These are phyloP conservation scores for Sphaerodactylus townsendi DNA, from an alignment of 2,113 vertebrate genomes.

Conservation along the genomic window DNA sequence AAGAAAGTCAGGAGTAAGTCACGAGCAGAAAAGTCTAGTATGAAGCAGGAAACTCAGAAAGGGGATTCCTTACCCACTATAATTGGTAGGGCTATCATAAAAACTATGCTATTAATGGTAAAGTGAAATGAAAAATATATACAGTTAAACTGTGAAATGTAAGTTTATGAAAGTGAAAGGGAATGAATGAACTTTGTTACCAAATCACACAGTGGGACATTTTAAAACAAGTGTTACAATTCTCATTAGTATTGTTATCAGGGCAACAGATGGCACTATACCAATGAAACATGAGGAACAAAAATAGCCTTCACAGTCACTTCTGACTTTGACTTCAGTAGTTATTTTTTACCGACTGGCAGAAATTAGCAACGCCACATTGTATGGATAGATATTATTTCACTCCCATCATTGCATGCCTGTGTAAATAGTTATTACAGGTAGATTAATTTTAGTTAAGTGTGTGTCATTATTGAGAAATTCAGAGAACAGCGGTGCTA, in stretches of 20 bases:
- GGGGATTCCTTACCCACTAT: neutral
- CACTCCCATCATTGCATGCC: neutral
- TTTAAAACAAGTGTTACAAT: constrained; percentile 26
- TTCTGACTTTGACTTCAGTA: constrained; percentile 13
- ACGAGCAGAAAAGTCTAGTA: too few relatives aligned
- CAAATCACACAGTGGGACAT: neutral
- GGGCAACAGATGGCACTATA: constrained; percentile 54
- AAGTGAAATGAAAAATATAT: constrained; percentile 45
- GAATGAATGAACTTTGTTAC: constrained; percentile 14
- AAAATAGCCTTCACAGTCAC: constrained; percentile 55
- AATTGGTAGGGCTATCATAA: neutral
- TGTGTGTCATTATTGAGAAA: constrained; percentile 6
- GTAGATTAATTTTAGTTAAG: constrained; percentile 48
- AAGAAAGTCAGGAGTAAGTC: too few relatives aligned
- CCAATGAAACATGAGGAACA: constrained; percentile 54
- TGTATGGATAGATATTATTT: constrained; percentile 16
- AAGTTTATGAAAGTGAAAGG: neutral
- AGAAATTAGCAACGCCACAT: constrained; percentile 26
- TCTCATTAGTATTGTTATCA: constrained; percentile 49
- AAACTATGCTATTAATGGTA: neutral
- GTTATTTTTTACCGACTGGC: constrained; percentile 23
- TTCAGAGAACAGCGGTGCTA: neutral
- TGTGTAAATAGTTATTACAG: constrained; percentile 20
- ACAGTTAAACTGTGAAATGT: constrained; percentile 1
- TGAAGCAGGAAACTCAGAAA: too few relatives aligned